Conservation (phyloP, 2,113 vertebrate genomes). For the Neodon shergylaensis region DNA sequence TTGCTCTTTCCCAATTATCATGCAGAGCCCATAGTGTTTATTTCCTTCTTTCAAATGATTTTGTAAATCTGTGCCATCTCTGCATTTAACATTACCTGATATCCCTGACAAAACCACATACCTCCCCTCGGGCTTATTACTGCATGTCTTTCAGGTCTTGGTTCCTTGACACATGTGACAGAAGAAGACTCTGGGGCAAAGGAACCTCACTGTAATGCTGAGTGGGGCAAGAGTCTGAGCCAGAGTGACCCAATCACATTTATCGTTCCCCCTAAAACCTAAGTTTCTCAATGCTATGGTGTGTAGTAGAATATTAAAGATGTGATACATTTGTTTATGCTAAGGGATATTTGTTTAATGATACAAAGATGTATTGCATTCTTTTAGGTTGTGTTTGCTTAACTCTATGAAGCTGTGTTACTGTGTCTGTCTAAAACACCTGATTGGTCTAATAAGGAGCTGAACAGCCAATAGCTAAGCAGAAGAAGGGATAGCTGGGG, state of each 20-base stretch:
- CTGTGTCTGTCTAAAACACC: not conserved
- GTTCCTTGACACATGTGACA: not conserved
- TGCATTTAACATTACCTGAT: not conserved
- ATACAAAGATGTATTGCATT: not conserved
- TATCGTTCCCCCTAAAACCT: not conserved
- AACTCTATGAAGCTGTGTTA: not conserved
- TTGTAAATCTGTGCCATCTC: not conserved
- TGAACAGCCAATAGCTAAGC: not conserved
- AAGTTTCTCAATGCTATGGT: not conserved
- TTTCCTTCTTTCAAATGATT: not conserved
- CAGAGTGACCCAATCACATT: rapidly evolving
- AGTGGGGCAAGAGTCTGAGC: not conserved
- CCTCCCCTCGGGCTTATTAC: not conserved
- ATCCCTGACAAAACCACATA: not conserved
- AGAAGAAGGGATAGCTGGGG: not conserved
- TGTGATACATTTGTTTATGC: not conserved
- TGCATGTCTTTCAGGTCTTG: not conserved
- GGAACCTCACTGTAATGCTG: not conserved
- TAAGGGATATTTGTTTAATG: not conserved
- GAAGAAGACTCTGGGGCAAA: not conserved
- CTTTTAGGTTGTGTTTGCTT: not conserved
- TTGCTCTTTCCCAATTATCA: not conserved
- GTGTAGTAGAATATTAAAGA: not conserved
- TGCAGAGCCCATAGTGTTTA: not conserved
- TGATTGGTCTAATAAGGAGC: not conserved